These are phyloP conservation scores for Oncorhynchus tshawytscha DNA, from an alignment of 2,113 vertebrate species.

Conservation along the genomic window DNA sequence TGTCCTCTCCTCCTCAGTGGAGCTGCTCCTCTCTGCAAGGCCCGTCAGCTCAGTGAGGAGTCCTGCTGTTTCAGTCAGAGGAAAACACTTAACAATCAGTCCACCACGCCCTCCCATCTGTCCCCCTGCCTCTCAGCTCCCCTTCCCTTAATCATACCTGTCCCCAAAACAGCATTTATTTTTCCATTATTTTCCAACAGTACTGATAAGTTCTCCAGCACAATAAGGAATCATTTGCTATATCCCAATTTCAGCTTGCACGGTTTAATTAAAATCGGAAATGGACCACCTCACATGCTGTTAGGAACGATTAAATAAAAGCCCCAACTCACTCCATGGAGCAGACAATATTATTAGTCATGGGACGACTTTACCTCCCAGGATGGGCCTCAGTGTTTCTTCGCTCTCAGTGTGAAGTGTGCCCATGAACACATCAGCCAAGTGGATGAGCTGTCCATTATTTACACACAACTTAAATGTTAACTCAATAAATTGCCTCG, in stretches of 20 bases:
- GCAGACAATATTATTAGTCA: slow-evolving; percentile 7
- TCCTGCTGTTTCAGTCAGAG: background rate
- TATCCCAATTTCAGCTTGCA: background rate
- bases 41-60: background rate
- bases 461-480: slow-evolving; percentile 23
- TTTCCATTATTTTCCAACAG: background rate
- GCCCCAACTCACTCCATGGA: background rate
- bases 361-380: background rate
- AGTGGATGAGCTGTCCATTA: slow-evolving; percentile 9
- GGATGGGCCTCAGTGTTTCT: background rate
- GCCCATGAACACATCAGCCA: slow-evolving; percentile 2
- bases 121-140: background rate
- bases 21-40: background rate
- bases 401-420: background rate
- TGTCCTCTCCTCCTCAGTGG: background rate
- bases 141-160: background rate
- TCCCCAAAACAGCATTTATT: background rate
- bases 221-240: background rate
- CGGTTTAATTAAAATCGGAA: background rate
- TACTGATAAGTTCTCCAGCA: background rate
- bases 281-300: background rate
- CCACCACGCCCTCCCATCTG: background rate
- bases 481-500: slow-evolving; percentile 14
- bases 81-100: background rate
- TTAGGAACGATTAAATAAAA: background rate